Evolutionary conservation across 2,797 vertebrate genomes (phyloP).

Genomic region (Psittacula echo): DNA sequence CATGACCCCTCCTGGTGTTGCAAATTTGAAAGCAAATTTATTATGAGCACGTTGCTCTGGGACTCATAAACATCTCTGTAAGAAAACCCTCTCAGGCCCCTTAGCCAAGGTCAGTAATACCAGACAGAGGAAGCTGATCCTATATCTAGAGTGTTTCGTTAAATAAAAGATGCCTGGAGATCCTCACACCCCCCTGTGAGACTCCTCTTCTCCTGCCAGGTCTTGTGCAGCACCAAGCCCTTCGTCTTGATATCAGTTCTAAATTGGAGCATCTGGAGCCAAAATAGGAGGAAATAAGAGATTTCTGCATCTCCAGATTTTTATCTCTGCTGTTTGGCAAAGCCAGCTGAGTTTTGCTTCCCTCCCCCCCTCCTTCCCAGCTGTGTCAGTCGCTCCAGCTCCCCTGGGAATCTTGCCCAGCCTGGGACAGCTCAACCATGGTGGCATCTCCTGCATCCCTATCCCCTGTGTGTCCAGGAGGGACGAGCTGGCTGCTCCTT

Average conservation of each 20-base stretch:
- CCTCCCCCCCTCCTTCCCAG: neutral
- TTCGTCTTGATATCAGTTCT: neutral
- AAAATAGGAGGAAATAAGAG: constrained; percentile 61
- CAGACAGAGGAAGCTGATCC: neutral
- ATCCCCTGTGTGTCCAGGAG: neutral
- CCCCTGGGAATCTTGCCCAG: neutral
- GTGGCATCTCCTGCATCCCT: neutral
- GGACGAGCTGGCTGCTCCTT: neutral
- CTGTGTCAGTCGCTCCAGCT: neutral
- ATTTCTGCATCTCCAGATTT: constrained; percentile 41
- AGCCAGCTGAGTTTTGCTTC: constrained; percentile 3
- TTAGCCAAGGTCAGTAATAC: neutral
- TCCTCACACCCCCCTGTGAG: neutral
- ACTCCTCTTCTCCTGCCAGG: neutral
- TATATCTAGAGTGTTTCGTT: neutral
- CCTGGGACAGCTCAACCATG: neutral
- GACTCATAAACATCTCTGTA: neutral
- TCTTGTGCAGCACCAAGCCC: neutral
- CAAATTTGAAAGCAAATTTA: neutral
- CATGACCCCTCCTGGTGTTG: neutral
- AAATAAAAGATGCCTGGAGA: neutral
- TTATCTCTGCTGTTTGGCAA: constrained; percentile 48
- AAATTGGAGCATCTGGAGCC: constrained; percentile 66
- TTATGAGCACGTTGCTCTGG: accelerated
- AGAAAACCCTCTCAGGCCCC: neutral